A percentile compares a stretch with the other conserved stretches of the same genome.
Evolutionary conservation across 2,797 vertebrate genomes (phyloP).

Genomic region (Thalassophryne amazonica): DNA sequence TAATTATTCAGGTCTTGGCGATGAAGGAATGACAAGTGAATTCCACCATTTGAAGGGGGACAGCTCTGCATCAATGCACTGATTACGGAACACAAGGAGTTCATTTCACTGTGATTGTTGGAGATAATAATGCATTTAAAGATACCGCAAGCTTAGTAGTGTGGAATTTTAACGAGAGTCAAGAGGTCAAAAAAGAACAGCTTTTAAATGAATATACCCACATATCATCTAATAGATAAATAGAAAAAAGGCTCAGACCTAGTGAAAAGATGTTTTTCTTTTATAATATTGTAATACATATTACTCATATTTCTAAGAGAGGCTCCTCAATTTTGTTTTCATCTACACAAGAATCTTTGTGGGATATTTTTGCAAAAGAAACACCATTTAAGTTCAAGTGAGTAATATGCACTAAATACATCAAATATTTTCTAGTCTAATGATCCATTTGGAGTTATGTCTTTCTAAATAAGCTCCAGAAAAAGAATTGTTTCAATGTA

Average conservation of each 20-base stretch:
- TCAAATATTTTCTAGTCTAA: no score
- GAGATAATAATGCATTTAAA: slow-evolving; percentile 3
- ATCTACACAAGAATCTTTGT: background rate
- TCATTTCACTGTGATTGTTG: slow-evolving; percentile 2
- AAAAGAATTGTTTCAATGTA: no score
- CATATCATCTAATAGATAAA: background rate
- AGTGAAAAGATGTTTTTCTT: no score
- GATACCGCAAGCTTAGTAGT: slow-evolving; percentile 1
- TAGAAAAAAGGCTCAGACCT: no score
- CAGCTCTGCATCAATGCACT: background rate
- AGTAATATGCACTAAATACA: no score
- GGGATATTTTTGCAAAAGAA: no score
- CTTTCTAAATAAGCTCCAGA: no score
- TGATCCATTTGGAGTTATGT: no score
- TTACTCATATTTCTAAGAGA: no score
- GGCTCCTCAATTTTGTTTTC: background rate
- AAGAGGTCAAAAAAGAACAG: background rate
- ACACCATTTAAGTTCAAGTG: no score
- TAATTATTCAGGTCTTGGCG: slow-evolving; percentile 8
- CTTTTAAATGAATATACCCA: background rate
- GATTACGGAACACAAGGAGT: background rate
- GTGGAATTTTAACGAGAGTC: slow-evolving; percentile 14
- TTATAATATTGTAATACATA: no score
- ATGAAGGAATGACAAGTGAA: slow-evolving; percentile 12
- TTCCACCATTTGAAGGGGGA: slow-evolving; percentile 6